Evolutionary conservation across 2,113 vertebrate species (phyloP).

Genomic region (Rhinopithecus roxellana): DNA sequence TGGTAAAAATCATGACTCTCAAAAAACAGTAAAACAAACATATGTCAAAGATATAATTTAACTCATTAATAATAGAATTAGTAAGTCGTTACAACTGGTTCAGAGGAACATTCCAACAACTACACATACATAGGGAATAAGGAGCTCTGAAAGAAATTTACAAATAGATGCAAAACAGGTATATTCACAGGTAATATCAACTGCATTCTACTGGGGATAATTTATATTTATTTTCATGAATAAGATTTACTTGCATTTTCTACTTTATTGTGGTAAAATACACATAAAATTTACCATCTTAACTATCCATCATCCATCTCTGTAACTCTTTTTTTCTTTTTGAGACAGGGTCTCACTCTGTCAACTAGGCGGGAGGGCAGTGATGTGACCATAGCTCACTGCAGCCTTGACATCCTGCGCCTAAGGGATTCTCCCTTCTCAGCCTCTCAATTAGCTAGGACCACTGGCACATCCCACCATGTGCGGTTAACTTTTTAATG

Average conservation of each 20-base stretch:
- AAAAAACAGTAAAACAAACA: background rate
- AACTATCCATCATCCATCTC: background rate
- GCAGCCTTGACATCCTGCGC: no score
- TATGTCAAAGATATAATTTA: background rate
- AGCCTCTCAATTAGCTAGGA: no score
- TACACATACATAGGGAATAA: background rate
- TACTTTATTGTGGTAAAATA: background rate
- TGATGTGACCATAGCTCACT: no score
- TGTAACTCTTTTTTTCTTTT: background rate
- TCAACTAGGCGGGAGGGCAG: no score
- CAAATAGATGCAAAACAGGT: background rate
- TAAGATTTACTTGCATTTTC: background rate
- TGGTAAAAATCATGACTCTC: background rate
- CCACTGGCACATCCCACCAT: no score
- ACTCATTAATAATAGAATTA: background rate
- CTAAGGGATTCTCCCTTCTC: no score
- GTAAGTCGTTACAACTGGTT: background rate
- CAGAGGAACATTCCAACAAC: background rate
- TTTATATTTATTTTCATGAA: background rate
- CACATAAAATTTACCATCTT: background rate
- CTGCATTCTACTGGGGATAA: background rate
- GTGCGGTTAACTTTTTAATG: no score
- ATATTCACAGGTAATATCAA: background rate
- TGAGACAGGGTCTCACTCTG: no score
- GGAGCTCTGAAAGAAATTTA: background rate